Conservation (phyloP, 2,888 invertebrate species). For the Hypselothyrea guttata region DNA sequence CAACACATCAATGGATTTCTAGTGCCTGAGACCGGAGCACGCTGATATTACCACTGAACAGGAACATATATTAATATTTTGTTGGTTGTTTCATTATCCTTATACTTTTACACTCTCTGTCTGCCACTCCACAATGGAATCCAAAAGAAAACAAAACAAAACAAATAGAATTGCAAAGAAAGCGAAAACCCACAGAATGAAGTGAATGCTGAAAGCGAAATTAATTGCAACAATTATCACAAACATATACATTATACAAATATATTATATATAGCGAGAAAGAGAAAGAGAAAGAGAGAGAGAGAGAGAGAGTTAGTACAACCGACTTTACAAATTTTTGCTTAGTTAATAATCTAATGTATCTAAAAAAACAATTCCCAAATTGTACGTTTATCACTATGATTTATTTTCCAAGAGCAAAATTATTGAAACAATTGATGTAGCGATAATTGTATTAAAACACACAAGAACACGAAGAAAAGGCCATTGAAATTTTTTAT, state of each 20-base stretch:
- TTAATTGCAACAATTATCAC: conserved; percentile 29
- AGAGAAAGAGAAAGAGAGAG: conserved; percentile 29
- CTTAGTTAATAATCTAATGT: conserved; percentile 28
- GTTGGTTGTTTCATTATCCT: conserved; percentile 48
- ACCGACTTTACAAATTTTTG: conserved; percentile 52
- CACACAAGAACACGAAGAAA: conserved; percentile 30
- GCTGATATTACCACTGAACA: conserved; percentile 30
- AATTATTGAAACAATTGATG: conserved; percentile 43
- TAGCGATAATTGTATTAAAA: conserved; percentile 17
- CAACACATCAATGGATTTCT: conserved; percentile 86
- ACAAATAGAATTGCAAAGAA: too few relatives aligned
- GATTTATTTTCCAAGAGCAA: conserved; percentile 40
- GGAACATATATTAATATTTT: conserved; percentile 15
- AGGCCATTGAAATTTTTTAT: conserved; percentile 53
- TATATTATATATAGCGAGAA: conserved; percentile 39
- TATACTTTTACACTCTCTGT: conserved; percentile 12
- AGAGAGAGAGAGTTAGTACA: conserved; percentile 44
- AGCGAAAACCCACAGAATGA: conserved; percentile 19
- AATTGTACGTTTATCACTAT: conserved; percentile 25
- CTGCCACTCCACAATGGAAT: conserved; percentile 10
- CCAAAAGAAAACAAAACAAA: conserved; percentile 6
- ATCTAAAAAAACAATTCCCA: conserved; percentile 12
- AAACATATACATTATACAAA: conserved; percentile 44
- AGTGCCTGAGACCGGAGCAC: conserved; percentile 42
- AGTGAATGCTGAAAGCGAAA: conserved; percentile 31